Percentiles rank a stretch among this genome's conserved stretches.
These are phyloP conservation scores for Platorchestia sp. DNA, from an alignment of 1,140 invertebrate species.

Conservation along the genomic window DNA sequence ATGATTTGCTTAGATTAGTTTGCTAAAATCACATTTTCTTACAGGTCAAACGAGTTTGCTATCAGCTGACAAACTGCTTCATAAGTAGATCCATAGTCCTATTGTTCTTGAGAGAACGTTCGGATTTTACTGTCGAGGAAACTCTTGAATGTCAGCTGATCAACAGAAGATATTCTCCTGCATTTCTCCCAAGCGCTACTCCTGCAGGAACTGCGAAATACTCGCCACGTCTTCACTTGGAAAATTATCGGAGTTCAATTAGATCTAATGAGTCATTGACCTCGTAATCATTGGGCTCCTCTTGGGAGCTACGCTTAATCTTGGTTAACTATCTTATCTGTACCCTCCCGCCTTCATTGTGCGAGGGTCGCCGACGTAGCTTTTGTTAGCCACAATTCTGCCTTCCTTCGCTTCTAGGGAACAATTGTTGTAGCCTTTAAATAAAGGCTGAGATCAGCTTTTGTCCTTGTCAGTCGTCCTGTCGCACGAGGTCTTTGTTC, in stretches of 20 bases:
- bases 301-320: neutral
- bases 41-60: too few relatives aligned
- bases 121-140: neutral
- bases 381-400: neutral
- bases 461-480: neutral
- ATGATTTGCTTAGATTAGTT: too few relatives aligned
- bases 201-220: neutral
- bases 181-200: neutral
- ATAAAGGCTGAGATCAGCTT: neutral
- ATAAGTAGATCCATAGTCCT: neutral
- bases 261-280: neutral
- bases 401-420: neutral
- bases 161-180: neutral
- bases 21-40: too few relatives aligned
- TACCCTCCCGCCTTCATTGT: neutral
- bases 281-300: neutral
- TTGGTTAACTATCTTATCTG: neutral
- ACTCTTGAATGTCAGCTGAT: neutral
- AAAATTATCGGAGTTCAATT: neutral
- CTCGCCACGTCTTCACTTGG: neutral
- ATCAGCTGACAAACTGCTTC: neutral
- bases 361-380: neutral
- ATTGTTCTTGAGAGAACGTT: neutral
- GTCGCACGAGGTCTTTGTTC: neutral
- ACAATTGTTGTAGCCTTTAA: slow-evolving; percentile 1